Conservation (phyloP, 2,113 vertebrate genomes). For the Onychorhynchus coronatus region DNA sequence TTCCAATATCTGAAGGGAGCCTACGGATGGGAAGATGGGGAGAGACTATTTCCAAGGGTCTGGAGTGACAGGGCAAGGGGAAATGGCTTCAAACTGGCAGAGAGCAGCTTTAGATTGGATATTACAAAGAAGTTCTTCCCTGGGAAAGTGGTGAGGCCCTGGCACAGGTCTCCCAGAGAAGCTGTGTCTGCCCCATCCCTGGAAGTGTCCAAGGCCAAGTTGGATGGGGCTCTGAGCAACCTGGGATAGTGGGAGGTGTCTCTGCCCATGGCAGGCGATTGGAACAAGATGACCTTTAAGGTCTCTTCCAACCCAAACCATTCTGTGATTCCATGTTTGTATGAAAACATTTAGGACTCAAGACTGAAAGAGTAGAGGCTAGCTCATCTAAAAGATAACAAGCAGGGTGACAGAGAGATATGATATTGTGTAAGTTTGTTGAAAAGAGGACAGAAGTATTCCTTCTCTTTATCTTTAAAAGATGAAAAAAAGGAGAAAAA, state of each 20-base stretch:
- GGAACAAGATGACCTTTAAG: rapidly evolving
- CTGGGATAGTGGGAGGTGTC: not conserved
- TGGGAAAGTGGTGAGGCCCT: not conserved
- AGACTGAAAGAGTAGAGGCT: not conserved
- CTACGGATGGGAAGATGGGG: not conserved
- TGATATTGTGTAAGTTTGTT: not conserved
- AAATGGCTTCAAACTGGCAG: not conserved
- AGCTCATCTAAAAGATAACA: not conserved
- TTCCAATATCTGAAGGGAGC: not conserved
- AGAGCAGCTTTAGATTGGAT: rapidly evolving
- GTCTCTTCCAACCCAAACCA: not conserved
- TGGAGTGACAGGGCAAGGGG: not conserved
- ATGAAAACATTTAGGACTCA: not conserved
- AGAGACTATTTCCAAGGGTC: not conserved
- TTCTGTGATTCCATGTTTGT: not conserved
- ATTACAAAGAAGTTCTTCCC: rapidly evolving
- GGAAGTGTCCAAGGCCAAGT: rapidly evolving
- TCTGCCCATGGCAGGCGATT: not conserved
- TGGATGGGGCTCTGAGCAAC: not conserved
- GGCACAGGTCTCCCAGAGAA: not conserved
- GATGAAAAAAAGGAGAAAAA: not conserved
- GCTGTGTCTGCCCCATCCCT: not conserved
- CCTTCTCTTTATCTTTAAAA: not conserved
- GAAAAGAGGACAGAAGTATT: not conserved
- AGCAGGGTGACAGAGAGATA: not conserved